Evolutionary conservation across 1,140 invertebrate genomes (phyloP).

Genomic region (Drosophila suzukii): DNA sequence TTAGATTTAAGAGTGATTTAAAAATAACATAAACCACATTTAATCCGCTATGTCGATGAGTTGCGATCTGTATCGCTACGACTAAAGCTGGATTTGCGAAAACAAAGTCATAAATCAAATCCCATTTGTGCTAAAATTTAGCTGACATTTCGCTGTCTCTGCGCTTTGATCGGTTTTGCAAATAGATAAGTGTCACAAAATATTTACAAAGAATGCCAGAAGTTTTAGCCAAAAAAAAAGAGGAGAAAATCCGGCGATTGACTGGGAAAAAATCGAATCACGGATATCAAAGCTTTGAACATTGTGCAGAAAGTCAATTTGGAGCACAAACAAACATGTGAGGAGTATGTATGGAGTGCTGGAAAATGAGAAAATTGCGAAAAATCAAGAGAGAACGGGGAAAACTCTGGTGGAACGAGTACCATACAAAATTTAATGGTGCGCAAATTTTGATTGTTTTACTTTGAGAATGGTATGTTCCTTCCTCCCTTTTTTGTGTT

Average conservation of each 20-base stretch:
- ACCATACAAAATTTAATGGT: slow-evolving; percentile 75
- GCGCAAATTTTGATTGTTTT: slow-evolving; percentile 78
- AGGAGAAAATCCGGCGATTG: slow-evolving; percentile 6
- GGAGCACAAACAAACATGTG: slow-evolving; percentile 22
- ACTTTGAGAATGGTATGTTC: slow-evolving; percentile 58
- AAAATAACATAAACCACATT: not conserved
- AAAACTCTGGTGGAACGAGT: slow-evolving; percentile 41
- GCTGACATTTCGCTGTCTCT: slow-evolving; percentile 58
- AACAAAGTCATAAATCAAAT: slow-evolving; percentile 64
- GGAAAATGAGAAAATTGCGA: slow-evolving; percentile 28
- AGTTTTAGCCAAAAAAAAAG: not conserved
- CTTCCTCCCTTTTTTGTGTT: slow-evolving; percentile 17
- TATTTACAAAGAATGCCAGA: slow-evolving; percentile 47
- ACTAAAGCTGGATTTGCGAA: slow-evolving; percentile 36
- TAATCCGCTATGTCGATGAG: not conserved
- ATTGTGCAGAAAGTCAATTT: slow-evolving; percentile 39
- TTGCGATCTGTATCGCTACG: not conserved
- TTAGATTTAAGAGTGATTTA: not conserved
- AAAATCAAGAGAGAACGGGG: not conserved
- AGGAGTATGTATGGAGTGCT: not conserved
- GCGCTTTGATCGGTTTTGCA: slow-evolving; percentile 32
- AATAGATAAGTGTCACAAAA: slow-evolving; percentile 68
- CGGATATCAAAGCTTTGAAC: slow-evolving; percentile 15
- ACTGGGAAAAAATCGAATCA: slow-evolving; percentile 15
- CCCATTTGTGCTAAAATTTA: slow-evolving; percentile 37